A percentile compares a stretch with the other conserved stretches of the same genome.
phyloP scores from a whole-genome alignment of 2,797 vertebrate genomes.

The Uromys caudimaculatus region DNA sequence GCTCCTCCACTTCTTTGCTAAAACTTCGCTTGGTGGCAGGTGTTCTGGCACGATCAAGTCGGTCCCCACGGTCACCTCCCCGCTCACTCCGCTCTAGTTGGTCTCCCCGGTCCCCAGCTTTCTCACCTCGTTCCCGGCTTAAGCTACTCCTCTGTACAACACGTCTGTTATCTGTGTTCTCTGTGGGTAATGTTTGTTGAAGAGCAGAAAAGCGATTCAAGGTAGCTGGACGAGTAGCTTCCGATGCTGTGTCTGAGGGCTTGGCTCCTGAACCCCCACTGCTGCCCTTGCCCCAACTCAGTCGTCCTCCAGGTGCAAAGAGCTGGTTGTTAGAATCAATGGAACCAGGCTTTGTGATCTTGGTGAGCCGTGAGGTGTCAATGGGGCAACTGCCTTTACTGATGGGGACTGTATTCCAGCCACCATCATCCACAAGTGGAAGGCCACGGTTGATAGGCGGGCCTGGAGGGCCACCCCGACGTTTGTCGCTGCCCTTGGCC shows the following conservation, averaged over 20 bases:
- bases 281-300: conserved; percentile 99
- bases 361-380: conserved; percentile 94
- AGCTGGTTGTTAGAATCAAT: conserved; percentile 97
- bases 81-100: conserved; percentile 90
- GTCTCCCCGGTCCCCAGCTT: conserved; percentile 89
- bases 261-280: conserved; percentile 95
- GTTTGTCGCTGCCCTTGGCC: conserved; percentile 93
- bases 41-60: conserved; percentile 91
- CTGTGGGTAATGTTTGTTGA: conserved; percentile 91
- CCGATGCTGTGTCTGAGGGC: conserved; percentile 89
- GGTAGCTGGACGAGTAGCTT: conserved; percentile 92
- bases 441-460: conserved; percentile 88
- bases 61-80: conserved; percentile 87
- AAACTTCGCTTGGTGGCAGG: conserved; percentile 95
- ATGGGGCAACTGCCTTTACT: conserved; percentile 97
- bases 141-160: conserved; percentile 96
- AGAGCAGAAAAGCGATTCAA: conserved; percentile 97
- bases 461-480: conserved; percentile 88
- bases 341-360: conserved; percentile 97
- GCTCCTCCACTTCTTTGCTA: conserved; percentile 95
- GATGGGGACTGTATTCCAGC: conserved; percentile 99
- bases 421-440: conserved; percentile 92
- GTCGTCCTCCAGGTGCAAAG: conserved; percentile 95
- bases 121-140: conserved; percentile 93
- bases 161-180: conserved; percentile 91